Evolutionary conservation across 2,888 invertebrate genomes (phyloP), one percentile per base, ranked within the genome.

Genomic region (Belgica antarctica): DNA sequence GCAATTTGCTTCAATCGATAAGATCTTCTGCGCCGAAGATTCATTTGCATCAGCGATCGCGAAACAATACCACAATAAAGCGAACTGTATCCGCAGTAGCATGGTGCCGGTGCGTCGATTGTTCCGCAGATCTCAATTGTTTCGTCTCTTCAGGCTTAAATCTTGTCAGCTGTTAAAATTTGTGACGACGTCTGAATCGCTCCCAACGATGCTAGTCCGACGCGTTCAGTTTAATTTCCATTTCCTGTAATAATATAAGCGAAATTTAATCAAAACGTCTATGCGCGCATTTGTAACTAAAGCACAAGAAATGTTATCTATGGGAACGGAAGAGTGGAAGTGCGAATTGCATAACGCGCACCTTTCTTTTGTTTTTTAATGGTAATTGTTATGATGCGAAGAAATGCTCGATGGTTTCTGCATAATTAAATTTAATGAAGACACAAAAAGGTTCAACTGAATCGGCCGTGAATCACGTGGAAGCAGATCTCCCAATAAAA

Each of bases 1-100:
- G 77, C 89, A 90, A 57, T 82, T 81, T 66, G 86, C 83, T 72
- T 83, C 81, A 10, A 88, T 80, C 72, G 83, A 82, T 72, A 82
- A 76, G 73, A 89, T 85, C 74, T 82, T 82, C 76, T 86, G 68
- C 2, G 17, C 27, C 27, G 8, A 15, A 47, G 25, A 34, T 31
- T 68, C 15, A n/a, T n/a, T n/a, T 57, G 68, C 57, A 47, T 46
- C 27, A 22, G 19, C 57, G 52, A 52, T 34, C 27, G 24, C 25
- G 8, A 57, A 68, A 68, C 68, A 68, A 68, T 68, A 28, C 28
- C 52, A 68, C 52, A 68, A 28, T 34, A 68, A 46, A n/a, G 34
- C 46, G n/a, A 65, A 24, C 19, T 25, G 41, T 31, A 65, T 65
- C 63, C 63, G 68, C 1, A 47, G 46, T 34, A 12, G 19, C 68